Evolutionary conservation across 1,140 invertebrate species (phyloP).

Genomic region (Chelonus insularis): DNA sequence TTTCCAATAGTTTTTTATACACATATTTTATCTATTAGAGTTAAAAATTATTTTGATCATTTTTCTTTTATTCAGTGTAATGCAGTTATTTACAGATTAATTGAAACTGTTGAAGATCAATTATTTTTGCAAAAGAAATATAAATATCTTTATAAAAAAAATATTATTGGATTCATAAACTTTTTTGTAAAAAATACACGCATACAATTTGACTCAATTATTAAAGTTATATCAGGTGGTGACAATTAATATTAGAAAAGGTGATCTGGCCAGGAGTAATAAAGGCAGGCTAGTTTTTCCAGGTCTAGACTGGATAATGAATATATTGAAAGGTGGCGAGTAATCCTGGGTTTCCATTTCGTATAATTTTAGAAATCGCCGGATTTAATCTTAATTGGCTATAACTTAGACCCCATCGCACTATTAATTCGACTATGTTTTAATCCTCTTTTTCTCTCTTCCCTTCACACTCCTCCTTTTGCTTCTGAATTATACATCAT

Average conservation of each 20-base stretch:
- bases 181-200: too few relatives aligned
- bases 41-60: too few relatives aligned
- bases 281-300: background rate
- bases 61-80: too few relatives aligned
- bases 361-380: constrained; percentile 39
- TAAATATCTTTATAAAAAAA: too few relatives aligned
- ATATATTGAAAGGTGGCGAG: constrained; percentile 28
- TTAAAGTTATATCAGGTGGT: constrained; percentile 23
- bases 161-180: too few relatives aligned
- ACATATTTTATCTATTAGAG: too few relatives aligned
- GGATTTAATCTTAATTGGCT: constrained; percentile 47
- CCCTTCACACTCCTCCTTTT: constrained; percentile 5
- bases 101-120: too few relatives aligned
- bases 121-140: too few relatives aligned
- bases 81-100: too few relatives aligned
- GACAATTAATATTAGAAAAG: constrained; percentile 28
- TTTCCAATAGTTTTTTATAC: too few relatives aligned
- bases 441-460: constrained; percentile 31
- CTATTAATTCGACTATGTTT: constrained; percentile 27
- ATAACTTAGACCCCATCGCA: constrained; percentile 35
- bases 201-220: constrained; percentile 17
- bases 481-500: background rate
- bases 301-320: constrained; percentile 32
- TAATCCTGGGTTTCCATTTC: constrained; percentile 23
- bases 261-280: constrained; percentile 6